phyloP scores from a whole-genome alignment of 2,113 vertebrate species.

The Formicarius rufipectus region DNA sequence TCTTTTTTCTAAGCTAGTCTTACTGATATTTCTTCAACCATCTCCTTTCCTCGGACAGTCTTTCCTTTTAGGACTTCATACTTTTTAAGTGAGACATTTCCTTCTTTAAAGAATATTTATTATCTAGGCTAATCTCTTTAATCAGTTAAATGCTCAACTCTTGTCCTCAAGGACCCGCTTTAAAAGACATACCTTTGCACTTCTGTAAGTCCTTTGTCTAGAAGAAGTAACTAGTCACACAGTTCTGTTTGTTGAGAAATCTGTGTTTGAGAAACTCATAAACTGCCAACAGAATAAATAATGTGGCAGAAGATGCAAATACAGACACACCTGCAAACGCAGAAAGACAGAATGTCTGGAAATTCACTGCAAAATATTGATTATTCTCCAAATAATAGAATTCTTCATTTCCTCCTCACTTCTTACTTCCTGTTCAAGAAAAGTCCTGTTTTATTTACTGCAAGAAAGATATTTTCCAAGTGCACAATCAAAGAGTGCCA shows the following conservation, averaged over 20 bases:
- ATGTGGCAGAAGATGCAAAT: neutral
- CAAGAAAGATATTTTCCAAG: neutral
- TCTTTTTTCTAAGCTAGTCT: too few species aligned
- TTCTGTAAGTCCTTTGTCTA: neutral
- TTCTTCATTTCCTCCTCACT: neutral
- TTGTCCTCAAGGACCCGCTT: accelerated
- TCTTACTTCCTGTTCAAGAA: neutral
- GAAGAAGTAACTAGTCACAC: neutral
- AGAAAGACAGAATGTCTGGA: neutral
- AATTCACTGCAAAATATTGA: neutral
- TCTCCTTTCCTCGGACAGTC: neutral
- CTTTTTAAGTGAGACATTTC: neutral
- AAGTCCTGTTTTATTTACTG: neutral
- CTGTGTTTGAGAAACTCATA: neutral
- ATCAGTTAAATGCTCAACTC: neutral
- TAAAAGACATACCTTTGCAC: neutral
- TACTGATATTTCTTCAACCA: neutral
- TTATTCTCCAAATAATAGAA: neutral
- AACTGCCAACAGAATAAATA: neutral
- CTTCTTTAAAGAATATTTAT: neutral
- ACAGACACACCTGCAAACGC: neutral
- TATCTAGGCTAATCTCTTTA: neutral
- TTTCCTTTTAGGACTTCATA: neutral
- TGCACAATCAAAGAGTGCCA: neutral
- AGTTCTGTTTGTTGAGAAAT: neutral